Evolutionary conservation across 2,797 vertebrate species (phyloP), one percentile per base, ranked within the genome.

Genomic region (Spinus olivaceus): DNA sequence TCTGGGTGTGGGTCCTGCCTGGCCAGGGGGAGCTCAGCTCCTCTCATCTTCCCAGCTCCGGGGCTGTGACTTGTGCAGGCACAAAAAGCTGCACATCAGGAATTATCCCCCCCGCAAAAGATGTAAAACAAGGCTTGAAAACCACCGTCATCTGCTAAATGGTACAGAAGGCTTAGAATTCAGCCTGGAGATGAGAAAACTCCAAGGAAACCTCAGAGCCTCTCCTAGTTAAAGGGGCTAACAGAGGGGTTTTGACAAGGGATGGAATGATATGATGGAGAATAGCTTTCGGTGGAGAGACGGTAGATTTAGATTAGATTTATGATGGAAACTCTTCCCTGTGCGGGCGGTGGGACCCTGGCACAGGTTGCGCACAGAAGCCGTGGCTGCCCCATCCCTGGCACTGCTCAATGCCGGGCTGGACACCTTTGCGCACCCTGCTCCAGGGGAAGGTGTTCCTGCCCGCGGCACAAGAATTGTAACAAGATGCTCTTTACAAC

Each of bases 21-120:
- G 46, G 28, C 56, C 39, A 3, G 49, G 32, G 1, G 24, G 2
- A 42, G 1, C 53, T 1, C 5, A 4, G 2, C 18, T 19, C 0
- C 16, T 2, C 32, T 6, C 30, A 3, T 5, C 8, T 23, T 20
- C 22, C 10, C 7, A 4, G 13, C 12, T 2, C 24, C 1, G 30
- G 7, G 7, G 4, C 57, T 23, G 0, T 2, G 8, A 42, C 16
- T 3, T 0, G 6, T 2, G 4, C 1, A 4, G 0, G 11, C 24
- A 10, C 9, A 12, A 12, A 22, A 2, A 3, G 9, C 21, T 5
- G 33, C 4, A 0, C 5, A 7, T 22, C 35, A 30, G 4, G 2
- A 5, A 2, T 8, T 9, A 30, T 3, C 27, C 4, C 9, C 9
- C 7, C 10, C 1, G 1, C 9, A 33, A 18, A 5, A 16, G 4